Conservation (phyloP, 2,113 vertebrate species). For the Galemys pyrenaicus region DNA sequence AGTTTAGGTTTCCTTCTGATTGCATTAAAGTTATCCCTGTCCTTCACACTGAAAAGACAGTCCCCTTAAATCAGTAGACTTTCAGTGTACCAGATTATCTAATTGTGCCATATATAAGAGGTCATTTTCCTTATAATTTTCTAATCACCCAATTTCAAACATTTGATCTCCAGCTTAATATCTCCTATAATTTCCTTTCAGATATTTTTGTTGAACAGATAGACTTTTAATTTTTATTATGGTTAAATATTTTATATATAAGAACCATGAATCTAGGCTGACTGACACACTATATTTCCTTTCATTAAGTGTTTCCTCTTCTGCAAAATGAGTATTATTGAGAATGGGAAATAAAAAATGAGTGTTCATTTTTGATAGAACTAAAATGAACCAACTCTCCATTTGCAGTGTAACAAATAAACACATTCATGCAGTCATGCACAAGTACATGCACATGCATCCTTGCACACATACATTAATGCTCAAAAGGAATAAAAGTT, state of each 20-base stretch:
- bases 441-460: not conserved
- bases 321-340: not conserved
- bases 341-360: not conserved
- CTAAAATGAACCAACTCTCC: not conserved
- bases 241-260: not conserved
- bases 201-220: not conserved
- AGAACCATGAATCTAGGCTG: not conserved
- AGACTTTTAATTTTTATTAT: not conserved
- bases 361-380: not conserved
- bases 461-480: not conserved
- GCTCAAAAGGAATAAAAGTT: not conserved
- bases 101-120: not conserved
- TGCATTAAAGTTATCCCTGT: not conserved
- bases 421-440: fast-evolving
- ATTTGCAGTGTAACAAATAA: not conserved
- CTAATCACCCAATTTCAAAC: not conserved
- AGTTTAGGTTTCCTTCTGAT: not conserved
- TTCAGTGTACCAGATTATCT: not conserved
- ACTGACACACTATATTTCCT: not conserved
- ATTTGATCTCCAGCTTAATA: not conserved
- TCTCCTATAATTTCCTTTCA: not conserved
- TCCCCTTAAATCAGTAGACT: not conserved
- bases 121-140: not conserved
- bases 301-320: not conserved
- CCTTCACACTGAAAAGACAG: not conserved